phyloP scores from a whole-genome alignment of 1,140 invertebrate species.

The Aphis gossypii region DNA sequence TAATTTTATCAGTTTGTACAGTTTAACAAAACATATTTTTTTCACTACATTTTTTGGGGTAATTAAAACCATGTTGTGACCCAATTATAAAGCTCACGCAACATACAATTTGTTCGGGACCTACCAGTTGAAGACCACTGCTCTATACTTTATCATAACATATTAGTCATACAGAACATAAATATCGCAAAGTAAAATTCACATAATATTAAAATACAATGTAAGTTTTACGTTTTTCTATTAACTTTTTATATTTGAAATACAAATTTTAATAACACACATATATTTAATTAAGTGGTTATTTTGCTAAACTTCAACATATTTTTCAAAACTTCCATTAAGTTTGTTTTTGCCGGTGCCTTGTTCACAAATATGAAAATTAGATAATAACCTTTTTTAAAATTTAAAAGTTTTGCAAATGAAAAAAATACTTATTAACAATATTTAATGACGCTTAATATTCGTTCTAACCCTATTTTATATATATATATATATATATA shows the following conservation, averaged over 20 bases:
- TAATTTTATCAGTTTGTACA: not conserved
- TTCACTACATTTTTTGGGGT: not conserved
- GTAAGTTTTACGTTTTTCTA: not conserved
- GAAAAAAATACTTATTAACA: not conserved
- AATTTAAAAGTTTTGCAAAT: not conserved
- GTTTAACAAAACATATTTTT: not conserved
- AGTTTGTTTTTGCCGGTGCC: fast-evolving
- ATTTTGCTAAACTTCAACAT: too few relatives aligned
- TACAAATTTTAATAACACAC: not conserved
- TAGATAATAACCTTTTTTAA: not conserved
- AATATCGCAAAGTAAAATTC: not conserved
- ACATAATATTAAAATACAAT: not conserved
- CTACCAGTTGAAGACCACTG: not conserved
- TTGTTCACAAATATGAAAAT: not conserved
- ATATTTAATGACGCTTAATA: not conserved
- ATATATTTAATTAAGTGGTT: not conserved
- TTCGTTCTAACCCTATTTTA: not conserved
- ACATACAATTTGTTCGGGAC: not conserved
- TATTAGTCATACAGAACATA: not conserved
- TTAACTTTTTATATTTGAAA: not conserved
- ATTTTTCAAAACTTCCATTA: not conserved
- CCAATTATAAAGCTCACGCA: not conserved
- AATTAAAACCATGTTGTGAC: not conserved
- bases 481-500: not conserved
- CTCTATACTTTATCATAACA: not conserved